These are phyloP conservation scores for Erynnis tages DNA, from an alignment of 2,888 invertebrate species.

Conservation along the genomic window DNA sequence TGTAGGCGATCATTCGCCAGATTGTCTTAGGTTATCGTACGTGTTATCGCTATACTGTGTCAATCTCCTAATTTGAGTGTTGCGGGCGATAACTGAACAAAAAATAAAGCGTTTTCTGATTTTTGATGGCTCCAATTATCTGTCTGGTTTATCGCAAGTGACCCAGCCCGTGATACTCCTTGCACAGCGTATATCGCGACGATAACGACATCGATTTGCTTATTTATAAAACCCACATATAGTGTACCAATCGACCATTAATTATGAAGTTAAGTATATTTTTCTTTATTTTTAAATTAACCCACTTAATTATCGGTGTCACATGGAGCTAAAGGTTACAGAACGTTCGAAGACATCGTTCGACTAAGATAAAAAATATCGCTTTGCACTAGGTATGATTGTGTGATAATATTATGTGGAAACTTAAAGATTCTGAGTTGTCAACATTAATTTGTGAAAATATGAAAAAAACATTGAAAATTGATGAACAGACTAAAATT, in stretches of 20 bases:
- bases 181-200: conserved; percentile 41
- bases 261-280: conserved; percentile 32
- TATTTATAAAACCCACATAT: conserved; percentile 37
- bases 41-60: conserved; percentile 44
- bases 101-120: conserved; percentile 49
- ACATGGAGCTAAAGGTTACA: conserved; percentile 29
- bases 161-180: conserved; percentile 54
- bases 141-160: conserved; percentile 60
- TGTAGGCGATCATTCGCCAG: conserved; percentile 37
- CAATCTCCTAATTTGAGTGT: conserved; percentile 46
- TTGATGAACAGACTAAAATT: no score
- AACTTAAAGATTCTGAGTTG: no score
- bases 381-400: no score
- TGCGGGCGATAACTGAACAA: conserved; percentile 50
- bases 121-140: conserved; percentile 56
- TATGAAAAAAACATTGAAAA: no score
- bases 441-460: no score
- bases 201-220: conserved; percentile 60
- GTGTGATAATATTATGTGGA: no score
- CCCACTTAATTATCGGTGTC: conserved; percentile 33
- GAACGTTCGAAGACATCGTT: conserved; percentile 9
- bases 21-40: conserved; percentile 46
- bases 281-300: conserved; percentile 24
- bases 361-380: conserved; percentile 7
- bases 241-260: conserved; percentile 33